Conservation (phyloP, 2,888 invertebrate genomes). For the Furcula furcula region DNA sequence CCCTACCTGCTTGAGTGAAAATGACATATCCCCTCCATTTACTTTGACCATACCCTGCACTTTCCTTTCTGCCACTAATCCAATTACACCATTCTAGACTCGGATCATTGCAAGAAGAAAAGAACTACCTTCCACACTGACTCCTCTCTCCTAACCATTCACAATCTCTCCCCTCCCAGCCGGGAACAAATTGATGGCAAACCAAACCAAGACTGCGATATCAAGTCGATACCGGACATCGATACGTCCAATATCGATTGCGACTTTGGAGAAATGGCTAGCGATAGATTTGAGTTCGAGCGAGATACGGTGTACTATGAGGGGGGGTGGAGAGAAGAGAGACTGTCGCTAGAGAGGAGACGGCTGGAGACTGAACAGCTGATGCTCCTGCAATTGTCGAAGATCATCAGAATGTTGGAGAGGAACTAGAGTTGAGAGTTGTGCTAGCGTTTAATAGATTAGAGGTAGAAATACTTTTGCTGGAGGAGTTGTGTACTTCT, state of each 20-base stretch:
- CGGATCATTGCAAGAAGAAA: constrained; percentile 41
- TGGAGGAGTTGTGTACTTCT: too few relatives aligned
- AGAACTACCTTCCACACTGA: constrained; percentile 50
- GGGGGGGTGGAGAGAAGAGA: constrained; percentile 26
- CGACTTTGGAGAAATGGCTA: too few relatives aligned
- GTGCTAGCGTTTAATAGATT: constrained; percentile 28
- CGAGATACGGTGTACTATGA: constrained; percentile 24
- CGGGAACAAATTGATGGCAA: constrained; percentile 9
- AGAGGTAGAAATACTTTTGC: too few relatives aligned
- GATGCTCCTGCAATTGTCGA: constrained; percentile 51
- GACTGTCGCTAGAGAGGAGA: constrained; percentile 27
- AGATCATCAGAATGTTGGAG: constrained; percentile 57
- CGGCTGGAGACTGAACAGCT: constrained; percentile 42
- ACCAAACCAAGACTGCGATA: neutral
- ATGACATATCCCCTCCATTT: too few relatives aligned
- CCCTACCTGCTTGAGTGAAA: too few relatives aligned
- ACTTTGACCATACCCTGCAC: too few relatives aligned
- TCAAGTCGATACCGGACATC: constrained; percentile 11
- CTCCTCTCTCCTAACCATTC: constrained; percentile 49
- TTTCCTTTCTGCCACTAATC: too few relatives aligned
- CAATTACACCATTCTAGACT: constrained; percentile 28
- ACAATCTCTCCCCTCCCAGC: constrained; percentile 29
- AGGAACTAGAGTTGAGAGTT: constrained; percentile 50
- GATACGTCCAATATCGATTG: constrained; percentile 11
- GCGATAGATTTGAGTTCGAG: too few relatives aligned